These are phyloP conservation scores for Drosophila histrio DNA, from an alignment of 2,888 invertebrate genomes.

Conservation along the genomic window DNA sequence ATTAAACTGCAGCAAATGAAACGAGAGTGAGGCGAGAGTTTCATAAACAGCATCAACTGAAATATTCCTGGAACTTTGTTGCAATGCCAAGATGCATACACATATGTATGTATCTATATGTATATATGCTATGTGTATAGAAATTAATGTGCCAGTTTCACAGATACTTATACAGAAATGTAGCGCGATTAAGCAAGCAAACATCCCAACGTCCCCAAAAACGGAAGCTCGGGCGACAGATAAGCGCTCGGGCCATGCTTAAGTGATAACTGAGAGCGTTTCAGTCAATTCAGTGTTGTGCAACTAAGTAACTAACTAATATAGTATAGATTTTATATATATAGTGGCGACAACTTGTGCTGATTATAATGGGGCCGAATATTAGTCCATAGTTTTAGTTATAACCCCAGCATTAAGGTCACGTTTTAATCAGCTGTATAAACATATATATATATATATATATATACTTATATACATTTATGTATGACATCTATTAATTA, in stretches of 20 bases:
- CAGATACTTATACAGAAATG: constrained; percentile 19
- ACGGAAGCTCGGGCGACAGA: constrained; percentile 64
- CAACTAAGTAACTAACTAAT: constrained; percentile 37
- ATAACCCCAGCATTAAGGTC: constrained; percentile 55
- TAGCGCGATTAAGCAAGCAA: constrained; percentile 69
- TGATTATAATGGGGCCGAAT: constrained; percentile 40
- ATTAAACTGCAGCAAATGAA: constrained; percentile 61
- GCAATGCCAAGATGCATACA: constrained; percentile 6
- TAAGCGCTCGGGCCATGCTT: constrained; percentile 58
- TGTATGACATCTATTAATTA: neutral
- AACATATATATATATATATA: neutral
- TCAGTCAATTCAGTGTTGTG: constrained; percentile 51
- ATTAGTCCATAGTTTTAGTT: constrained; percentile 20
- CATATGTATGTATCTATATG: neutral
- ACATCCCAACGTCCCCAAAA: constrained; percentile 51
- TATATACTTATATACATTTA: constrained; percentile 4
- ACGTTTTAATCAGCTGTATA: constrained; percentile 53
- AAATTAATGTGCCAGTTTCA: constrained; percentile 38
- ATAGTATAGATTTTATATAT: constrained; percentile 5
- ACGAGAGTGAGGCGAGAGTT: neutral
- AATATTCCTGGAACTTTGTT: constrained; percentile 61
- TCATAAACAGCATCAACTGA: constrained; percentile 51
- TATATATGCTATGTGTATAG: constrained; percentile 6
- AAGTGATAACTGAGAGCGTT: constrained; percentile 47
- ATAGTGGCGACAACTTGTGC: constrained; percentile 39